Percentiles rank a stretch among this genome's conserved stretches.
Evolutionary conservation across 2,113 vertebrate genomes (phyloP).

Genomic region (Chloropsis hardwickii): DNA sequence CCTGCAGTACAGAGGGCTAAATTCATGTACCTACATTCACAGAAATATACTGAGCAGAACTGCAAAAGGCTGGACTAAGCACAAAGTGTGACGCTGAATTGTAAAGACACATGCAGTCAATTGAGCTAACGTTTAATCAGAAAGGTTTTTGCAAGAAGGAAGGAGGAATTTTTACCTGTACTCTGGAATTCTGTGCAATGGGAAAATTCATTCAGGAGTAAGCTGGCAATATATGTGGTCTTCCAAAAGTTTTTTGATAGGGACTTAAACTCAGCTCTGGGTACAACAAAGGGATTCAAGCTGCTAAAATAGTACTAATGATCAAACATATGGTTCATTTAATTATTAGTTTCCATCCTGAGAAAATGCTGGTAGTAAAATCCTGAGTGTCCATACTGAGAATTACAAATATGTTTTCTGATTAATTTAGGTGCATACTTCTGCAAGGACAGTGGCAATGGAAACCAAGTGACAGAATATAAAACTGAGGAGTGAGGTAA

Average conservation of each 20-base stretch:
- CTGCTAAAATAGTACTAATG: background rate
- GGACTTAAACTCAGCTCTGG: background rate
- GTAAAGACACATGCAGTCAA: background rate
- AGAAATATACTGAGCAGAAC: rapidly evolving
- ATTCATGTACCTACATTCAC: rapidly evolving
- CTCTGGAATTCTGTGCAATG: background rate
- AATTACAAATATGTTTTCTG: background rate
- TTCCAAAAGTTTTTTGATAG: background rate
- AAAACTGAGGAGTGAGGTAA: background rate
- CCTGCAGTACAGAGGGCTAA: background rate
- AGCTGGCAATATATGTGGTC: background rate
- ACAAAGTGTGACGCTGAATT: background rate
- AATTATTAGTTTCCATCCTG: background rate
- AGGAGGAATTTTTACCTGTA: background rate
- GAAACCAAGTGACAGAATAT: background rate
- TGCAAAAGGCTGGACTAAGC: background rate
- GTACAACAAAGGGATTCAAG: background rate
- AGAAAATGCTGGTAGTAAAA: background rate
- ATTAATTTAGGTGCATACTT: background rate
- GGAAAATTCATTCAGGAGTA: background rate
- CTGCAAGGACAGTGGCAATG: background rate
- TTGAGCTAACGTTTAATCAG: background rate
- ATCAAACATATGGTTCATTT: background rate
- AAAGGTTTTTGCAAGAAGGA: background rate
- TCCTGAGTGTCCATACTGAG: background rate